Conservation (phyloP, 1,140 invertebrate species). For the Platorchestia sp. region DNA sequence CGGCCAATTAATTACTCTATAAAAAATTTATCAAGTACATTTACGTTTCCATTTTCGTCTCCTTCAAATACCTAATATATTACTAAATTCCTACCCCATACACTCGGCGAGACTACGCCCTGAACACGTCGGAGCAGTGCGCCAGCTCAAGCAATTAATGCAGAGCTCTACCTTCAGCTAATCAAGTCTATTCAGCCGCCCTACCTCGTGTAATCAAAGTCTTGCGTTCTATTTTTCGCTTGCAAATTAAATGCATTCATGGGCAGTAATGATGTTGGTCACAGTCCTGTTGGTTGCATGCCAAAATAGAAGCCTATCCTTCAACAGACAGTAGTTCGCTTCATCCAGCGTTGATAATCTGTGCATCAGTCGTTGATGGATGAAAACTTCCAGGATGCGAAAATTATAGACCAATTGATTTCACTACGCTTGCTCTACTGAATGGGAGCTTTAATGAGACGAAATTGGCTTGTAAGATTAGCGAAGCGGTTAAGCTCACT, state of each 20-base stretch:
- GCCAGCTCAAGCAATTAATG: not conserved
- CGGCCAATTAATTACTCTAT: too few species aligned
- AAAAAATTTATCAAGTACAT: too few species aligned
- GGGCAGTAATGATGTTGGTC: slow-evolving; percentile 2
- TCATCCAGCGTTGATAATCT: not conserved
- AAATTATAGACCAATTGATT: not conserved
- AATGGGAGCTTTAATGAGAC: too few species aligned
- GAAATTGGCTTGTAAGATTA: too few species aligned
- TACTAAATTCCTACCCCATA: too few species aligned
- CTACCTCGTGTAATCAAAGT: not conserved
- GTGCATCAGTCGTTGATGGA: not conserved
- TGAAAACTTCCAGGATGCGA: not conserved
- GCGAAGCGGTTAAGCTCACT: too few species aligned
- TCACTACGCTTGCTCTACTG: not conserved
- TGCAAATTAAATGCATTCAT: slow-evolving; percentile 48
- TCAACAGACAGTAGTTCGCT: not conserved
- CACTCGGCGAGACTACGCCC: too few species aligned
- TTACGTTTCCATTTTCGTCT: too few species aligned
- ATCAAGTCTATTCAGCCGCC: slow-evolving; percentile 19
- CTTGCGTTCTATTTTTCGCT: slow-evolving; percentile 14
- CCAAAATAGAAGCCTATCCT: not conserved
- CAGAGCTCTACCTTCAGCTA: not conserved
- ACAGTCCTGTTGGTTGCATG: slow-evolving; percentile 1
- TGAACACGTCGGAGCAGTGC: not conserved
- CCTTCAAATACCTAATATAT: too few species aligned